Evolutionary conservation across 2,888 invertebrate genomes (phyloP), one percentile per base, ranked within the genome.

Genomic region (Quadroppia sp.): DNA sequence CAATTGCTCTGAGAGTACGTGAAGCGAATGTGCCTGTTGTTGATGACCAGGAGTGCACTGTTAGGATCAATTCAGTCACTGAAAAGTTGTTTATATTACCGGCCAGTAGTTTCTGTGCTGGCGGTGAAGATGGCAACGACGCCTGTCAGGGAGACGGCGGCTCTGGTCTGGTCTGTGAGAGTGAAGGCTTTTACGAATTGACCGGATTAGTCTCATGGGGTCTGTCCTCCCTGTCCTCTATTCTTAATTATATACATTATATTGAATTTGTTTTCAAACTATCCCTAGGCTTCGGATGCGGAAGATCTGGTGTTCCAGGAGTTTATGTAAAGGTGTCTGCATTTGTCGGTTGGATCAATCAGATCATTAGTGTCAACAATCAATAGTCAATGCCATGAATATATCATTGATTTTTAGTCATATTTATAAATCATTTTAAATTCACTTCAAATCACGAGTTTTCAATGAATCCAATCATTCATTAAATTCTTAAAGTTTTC

Each of bases 101-200:
- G 7, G 92, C 93, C 1, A 92, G 92, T 80, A 93, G 93, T 81
- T 94, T 94, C 85, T 94, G 94, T 82, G 94, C 94, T 0, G 94
- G 94, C 3, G 94, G 94, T 0, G 93, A 94, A 82, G 89, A 90
- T 80, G 93, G 92, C 71, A 92, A 93, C 81, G 94, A 94, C 81
- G 94, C 94, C 17, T 94, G 94, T 80, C 94, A 92, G 90, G 95
- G 95, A 42, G 95, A 95, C 81, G 94, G 94, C 59, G 95, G 96
- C 50, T 94, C 95, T 32, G 95, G 95, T 0, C 84, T 94, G 74
- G 94, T 94, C 1, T 96, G 95, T 80, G 90, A 92, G 82, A 92
- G 92, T 80, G 92, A 93, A 81, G 94, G 93, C 0, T 92, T 92
- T 84, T 95, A 90, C 83, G 92, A 94, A 82, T 85, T 96, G 77